Conservation (phyloP, 2,888 invertebrate genomes). For the Conchocele bisecta region DNA sequence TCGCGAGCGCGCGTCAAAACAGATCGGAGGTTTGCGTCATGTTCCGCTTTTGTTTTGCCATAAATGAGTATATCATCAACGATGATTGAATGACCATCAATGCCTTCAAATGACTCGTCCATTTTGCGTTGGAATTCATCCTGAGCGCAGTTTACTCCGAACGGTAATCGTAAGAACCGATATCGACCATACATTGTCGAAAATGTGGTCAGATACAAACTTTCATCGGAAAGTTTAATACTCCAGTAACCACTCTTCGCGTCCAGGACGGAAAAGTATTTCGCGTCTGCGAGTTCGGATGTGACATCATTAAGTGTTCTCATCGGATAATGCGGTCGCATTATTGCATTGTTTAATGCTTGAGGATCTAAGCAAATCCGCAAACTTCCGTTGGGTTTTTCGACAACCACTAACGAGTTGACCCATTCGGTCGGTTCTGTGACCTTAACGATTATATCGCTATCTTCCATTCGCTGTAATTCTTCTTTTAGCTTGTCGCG, state of each 20-base stretch:
- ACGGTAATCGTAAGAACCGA: slow-evolving; percentile 46
- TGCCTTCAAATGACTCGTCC: slow-evolving; percentile 32
- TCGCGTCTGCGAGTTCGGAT: slow-evolving; percentile 24
- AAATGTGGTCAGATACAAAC: slow-evolving; percentile 41
- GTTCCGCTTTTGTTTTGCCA: neutral
- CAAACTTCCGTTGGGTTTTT: slow-evolving; percentile 37
- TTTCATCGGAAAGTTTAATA: slow-evolving; percentile 37
- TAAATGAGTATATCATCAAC: slow-evolving; percentile 10
- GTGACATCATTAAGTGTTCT: slow-evolving; percentile 42
- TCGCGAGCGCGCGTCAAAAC: neutral
- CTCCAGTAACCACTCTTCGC: slow-evolving; percentile 38
- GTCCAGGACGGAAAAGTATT: slow-evolving; percentile 42
- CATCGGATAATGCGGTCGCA: slow-evolving; percentile 36
- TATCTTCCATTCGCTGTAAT: slow-evolving; percentile 14
- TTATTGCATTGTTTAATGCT: slow-evolving; percentile 41
- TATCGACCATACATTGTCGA: slow-evolving; percentile 52
- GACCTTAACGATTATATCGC: slow-evolving; percentile 39
- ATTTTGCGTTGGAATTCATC: slow-evolving; percentile 37
- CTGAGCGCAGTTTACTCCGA: slow-evolving; percentile 28
- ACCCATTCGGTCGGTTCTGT: slow-evolving; percentile 36
- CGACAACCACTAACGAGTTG: slow-evolving; percentile 25
- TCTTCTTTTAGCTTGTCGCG: slow-evolving; percentile 22
- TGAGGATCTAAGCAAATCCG: slow-evolving; percentile 54
- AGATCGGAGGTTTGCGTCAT: neutral
- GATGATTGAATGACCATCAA: slow-evolving; percentile 23